Evolutionary conservation across 1,140 invertebrate species (phyloP).

Genomic region (Physella acuta): DNA sequence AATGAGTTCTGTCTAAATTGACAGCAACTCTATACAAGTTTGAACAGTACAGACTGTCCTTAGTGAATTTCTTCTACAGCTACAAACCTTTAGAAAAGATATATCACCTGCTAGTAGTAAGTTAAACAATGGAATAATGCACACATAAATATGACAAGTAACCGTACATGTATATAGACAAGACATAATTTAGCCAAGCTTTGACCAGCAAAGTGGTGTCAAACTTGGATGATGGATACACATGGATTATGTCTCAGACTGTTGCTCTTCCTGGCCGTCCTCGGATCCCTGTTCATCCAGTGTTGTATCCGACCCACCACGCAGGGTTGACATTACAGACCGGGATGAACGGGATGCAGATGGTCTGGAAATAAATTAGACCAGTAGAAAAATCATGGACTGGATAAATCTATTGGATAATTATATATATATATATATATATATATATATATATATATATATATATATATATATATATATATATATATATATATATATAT

Average conservation of each 20-base stretch:
- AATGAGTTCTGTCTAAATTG: no score
- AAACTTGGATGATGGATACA: not conserved
- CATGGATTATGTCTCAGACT: slow-evolving; percentile 11
- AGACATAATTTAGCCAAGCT: not conserved
- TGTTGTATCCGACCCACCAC: slow-evolving; percentile 21
- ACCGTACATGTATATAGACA: not conserved
- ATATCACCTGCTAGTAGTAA: not conserved
- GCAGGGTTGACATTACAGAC: slow-evolving; percentile 19
- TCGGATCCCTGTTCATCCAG: slow-evolving; percentile 23
- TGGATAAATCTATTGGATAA: no score
- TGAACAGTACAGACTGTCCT: no score
- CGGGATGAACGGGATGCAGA: slow-evolving; percentile 22
- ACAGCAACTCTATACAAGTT: no score
- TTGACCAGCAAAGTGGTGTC: not conserved
- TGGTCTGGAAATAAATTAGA: slow-evolving; percentile 19
- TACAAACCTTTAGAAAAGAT: not conserved
- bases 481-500: no score
- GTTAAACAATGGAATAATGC: not conserved
- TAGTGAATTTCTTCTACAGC: no score
- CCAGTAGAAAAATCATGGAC: no score
- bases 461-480: no score
- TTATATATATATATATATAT: no score
- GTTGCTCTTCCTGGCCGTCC: slow-evolving; percentile 22
- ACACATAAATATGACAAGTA: not conserved
- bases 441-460: no score